These are phyloP conservation scores for Gila robusta DNA, from an alignment of 2,797 vertebrate genomes.

Conservation along the genomic window DNA sequence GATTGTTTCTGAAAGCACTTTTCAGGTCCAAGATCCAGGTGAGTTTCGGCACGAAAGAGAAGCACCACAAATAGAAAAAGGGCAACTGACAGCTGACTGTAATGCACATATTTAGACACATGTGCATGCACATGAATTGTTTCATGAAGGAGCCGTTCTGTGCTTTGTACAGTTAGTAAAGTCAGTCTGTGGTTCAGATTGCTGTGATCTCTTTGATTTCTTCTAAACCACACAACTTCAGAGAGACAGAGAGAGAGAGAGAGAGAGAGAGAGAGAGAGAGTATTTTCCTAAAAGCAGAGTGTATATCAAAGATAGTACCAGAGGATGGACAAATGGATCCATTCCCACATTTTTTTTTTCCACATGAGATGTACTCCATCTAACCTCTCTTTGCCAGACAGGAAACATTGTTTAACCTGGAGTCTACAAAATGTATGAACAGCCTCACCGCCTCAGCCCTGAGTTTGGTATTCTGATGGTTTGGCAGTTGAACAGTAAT, in stretches of 20 bases:
- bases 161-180: slow-evolving; percentile 27
- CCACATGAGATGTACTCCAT: not conserved
- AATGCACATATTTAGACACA: slow-evolving; percentile 15
- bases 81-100: not conserved
- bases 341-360: not conserved
- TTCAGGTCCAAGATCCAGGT: not conserved
- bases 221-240: slow-evolving; percentile 16
- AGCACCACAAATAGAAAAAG: not conserved
- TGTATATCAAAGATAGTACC: slow-evolving; percentile 42
- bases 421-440: slow-evolving; percentile 33
- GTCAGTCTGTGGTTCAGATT: not conserved
- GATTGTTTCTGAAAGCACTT: not conserved
- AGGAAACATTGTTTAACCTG: slow-evolving; percentile 23
- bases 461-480: slow-evolving; percentile 36
- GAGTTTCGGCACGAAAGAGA: not conserved
- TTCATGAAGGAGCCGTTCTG: not conserved
- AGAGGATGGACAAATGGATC: slow-evolving; percentile 44
- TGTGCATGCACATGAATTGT: slow-evolving; percentile 2
- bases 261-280: slow-evolving; percentile 13
- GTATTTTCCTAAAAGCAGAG: slow-evolving; percentile 44
- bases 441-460: not conserved
- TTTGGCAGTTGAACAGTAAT: slow-evolving; percentile 45
- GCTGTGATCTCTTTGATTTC: slow-evolving; percentile 34
- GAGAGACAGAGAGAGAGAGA: not conserved
- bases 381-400: not conserved